These are phyloP conservation scores for Hemiscyllium ocellatum DNA, from an alignment of 2,113 vertebrate species.

Conservation along the genomic window DNA sequence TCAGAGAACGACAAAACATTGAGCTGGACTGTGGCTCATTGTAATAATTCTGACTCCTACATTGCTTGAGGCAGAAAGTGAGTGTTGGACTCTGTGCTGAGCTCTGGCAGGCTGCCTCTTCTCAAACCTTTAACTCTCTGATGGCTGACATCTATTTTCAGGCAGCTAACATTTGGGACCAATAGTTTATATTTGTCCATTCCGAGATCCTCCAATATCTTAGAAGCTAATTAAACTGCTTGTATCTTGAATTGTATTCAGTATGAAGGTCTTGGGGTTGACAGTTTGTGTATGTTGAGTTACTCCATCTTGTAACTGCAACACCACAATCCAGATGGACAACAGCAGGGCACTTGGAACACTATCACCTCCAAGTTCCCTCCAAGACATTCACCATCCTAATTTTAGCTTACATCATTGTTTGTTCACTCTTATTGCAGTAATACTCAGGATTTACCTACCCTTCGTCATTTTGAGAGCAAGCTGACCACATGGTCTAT, in stretches of 20 bases:
- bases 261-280: neutral
- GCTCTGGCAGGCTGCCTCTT: neutral
- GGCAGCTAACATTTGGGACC: neutral
- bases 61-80: neutral
- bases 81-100: neutral
- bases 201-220: neutral
- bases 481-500: neutral
- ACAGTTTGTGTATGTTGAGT: neutral
- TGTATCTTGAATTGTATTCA: neutral
- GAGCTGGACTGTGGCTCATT: neutral
- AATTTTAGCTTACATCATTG: neutral
- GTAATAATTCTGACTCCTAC: constrained; percentile 4
- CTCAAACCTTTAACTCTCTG: neutral
- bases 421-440: neutral
- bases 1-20: neutral
- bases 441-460: neutral
- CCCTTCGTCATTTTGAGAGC: neutral
- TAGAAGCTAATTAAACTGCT: neutral
- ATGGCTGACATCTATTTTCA: neutral
- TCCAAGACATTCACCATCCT: neutral
- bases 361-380: neutral
- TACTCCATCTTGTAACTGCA: neutral
- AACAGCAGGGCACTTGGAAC: neutral
- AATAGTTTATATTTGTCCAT: neutral
- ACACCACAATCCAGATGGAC: neutral